Percentiles rank a stretch among this genome's conserved stretches.
phyloP scores from a whole-genome alignment of 2,113 vertebrate species.

The Numenius arquata region DNA sequence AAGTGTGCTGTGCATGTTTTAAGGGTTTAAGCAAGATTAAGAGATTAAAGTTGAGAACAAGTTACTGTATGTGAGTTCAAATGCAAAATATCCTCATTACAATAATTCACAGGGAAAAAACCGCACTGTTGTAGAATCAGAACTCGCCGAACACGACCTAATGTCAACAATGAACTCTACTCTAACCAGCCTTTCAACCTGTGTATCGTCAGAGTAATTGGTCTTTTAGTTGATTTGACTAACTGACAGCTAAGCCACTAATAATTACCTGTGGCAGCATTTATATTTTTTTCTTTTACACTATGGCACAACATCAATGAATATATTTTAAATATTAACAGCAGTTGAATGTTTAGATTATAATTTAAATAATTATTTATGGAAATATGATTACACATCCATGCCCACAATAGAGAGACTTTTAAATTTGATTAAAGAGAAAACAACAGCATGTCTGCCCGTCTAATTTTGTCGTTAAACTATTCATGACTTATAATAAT shows the following conservation, averaged over 20 bases:
- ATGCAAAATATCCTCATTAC: conserved; percentile 73
- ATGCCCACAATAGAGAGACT: conserved; percentile 36
- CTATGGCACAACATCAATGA: conserved; percentile 60
- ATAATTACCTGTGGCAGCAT: conserved; percentile 80
- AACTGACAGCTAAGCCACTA: conserved; percentile 78
- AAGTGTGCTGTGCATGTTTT: background rate
- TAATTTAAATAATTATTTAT: conserved; percentile 80
- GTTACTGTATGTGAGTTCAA: conserved; percentile 41
- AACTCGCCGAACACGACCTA: conserved; percentile 60
- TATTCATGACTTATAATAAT: conserved; percentile 70
- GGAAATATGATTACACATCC: conserved; percentile 64
- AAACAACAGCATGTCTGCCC: conserved; percentile 34
- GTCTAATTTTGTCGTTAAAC: conserved; percentile 64
- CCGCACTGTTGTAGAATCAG: background rate
- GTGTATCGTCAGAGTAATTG: conserved; percentile 85
- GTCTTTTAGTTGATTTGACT: conserved; percentile 85
- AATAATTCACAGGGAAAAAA: conserved; percentile 65
- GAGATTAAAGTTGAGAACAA: conserved; percentile 11
- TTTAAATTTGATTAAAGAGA: conserved; percentile 75
- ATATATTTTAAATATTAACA: conserved; percentile 66
- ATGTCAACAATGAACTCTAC: conserved; percentile 68
- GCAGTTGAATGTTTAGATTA: conserved; percentile 66
- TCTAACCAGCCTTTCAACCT: conserved; percentile 85
- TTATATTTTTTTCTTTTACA: conserved; percentile 69
- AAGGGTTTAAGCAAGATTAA: background rate